Percentiles rank a stretch among this genome's conserved stretches.
Conservation (phyloP, 1,140 invertebrate genomes). For the Drosophila insularis region DNA sequence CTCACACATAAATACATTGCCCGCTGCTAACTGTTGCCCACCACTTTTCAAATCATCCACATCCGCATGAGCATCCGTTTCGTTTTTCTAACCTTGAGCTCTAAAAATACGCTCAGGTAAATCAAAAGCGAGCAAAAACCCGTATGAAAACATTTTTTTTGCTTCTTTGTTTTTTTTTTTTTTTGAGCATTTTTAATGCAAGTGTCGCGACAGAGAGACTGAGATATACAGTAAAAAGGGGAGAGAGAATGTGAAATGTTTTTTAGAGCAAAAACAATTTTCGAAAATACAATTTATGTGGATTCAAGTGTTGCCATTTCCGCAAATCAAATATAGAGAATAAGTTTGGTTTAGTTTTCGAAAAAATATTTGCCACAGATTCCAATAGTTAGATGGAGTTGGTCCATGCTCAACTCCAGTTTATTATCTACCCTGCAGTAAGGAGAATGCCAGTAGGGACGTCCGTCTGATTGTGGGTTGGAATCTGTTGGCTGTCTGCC, state of each 20-base stretch:
- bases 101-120: slow-evolving; percentile 71
- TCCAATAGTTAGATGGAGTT: too few species aligned
- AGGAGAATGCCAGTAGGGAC: too few species aligned
- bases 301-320: too few species aligned
- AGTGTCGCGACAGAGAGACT: slow-evolving; percentile 25
- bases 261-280: too few species aligned
- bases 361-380: too few species aligned
- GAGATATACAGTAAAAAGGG: slow-evolving; percentile 29
- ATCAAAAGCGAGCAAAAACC: slow-evolving; percentile 62
- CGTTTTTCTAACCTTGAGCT: slow-evolving; percentile 56
- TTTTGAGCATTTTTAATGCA: slow-evolving; percentile 57
- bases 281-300: too few species aligned
- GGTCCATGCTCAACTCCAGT: too few species aligned
- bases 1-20: not conserved
- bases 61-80: slow-evolving; percentile 72
- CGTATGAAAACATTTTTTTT: not conserved
- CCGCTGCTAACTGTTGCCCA: slow-evolving; percentile 61
- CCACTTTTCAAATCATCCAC: slow-evolving; percentile 77
- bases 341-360: too few species aligned
- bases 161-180: not conserved
- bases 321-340: too few species aligned
- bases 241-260: not conserved
- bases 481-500: too few species aligned
- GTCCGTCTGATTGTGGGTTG: too few species aligned
- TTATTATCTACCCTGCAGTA: too few species aligned